Base-by-base conservation (phyloP, 1,140 invertebrate species). In the Aradophagus sp. region DNA sequence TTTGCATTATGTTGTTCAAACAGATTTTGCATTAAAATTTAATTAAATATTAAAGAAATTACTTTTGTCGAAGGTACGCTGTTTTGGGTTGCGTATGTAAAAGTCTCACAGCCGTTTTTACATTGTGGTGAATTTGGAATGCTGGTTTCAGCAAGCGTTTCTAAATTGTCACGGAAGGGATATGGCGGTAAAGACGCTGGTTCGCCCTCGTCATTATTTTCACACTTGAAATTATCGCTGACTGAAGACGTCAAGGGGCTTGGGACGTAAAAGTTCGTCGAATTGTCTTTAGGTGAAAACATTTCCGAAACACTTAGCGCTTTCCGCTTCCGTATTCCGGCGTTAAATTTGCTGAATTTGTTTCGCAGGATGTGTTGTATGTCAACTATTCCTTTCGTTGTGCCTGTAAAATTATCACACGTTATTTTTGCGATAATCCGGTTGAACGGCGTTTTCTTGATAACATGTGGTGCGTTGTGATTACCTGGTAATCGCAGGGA, bases 291-390 rank as follows among this genome's bases (percentile, higher is more conserved):
- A 8, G 63, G 45, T 0, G 90, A 84, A 23, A 90, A 87, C 7
- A 91, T 88, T 56, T 92, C 90, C 45, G 90, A 88, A 3, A 91
- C 90, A 32, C 89, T 91, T 10, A 91, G 70, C 0, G 90, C 89
- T 70, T 91, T 86, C 47, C 90, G 82, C 59, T 87, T 89, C 39
- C 90, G 79, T 36, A 91, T 81, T 1, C 90, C 90, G 3, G 89
- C 90, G 41, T 91, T 90, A 48, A 92, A 86, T 62, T 90, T 89
- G 27, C 88, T 90, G 39, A 92, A 84, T 70, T 87, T 87, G 16
- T 87, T 89, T n/a, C 90, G 84, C 2, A 92, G 80, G 3, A 91
- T 86, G 45, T 90, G 89, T 41, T 89, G 90, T 23, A 87, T 86
- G 61, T 87, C 88, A 19, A 77, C 85, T 7, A 87, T 81, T 1